These are phyloP conservation scores for Theocolax elegans DNA, from an alignment of 1,140 invertebrate species.

Conservation along the genomic window DNA sequence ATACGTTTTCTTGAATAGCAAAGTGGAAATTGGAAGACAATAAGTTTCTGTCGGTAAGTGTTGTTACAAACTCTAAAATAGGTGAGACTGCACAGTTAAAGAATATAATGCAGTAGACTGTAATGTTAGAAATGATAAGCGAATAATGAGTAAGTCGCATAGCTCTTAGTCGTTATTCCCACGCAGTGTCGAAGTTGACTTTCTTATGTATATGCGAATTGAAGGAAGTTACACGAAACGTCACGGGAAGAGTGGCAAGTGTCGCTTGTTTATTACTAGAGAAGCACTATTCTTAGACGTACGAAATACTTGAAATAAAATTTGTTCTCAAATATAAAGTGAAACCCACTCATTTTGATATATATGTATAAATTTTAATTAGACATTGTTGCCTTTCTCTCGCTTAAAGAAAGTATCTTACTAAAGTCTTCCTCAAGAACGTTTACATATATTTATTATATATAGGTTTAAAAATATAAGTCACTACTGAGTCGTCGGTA, in stretches of 20 bases:
- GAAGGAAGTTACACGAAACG: not conserved
- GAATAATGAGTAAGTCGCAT: not conserved
- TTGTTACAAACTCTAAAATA: too few species aligned
- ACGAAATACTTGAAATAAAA: not conserved
- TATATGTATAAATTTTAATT: too few species aligned
- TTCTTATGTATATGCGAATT: not conserved
- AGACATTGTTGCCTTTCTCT: too few species aligned
- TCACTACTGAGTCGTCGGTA: too few species aligned
- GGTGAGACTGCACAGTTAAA: too few species aligned
- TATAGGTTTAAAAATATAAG: too few species aligned
- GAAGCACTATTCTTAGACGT: not conserved
- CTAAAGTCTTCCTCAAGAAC: too few species aligned
- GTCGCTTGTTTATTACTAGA: not conserved
- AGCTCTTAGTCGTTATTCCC: not conserved
- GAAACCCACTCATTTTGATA: not conserved
- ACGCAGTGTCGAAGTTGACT: conserved; percentile 7
- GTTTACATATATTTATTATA: too few species aligned
- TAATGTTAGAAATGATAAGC: not conserved
- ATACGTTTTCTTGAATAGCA: too few species aligned
- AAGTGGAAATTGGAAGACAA: too few species aligned
- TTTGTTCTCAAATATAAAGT: not conserved
- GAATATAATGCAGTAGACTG: not conserved
- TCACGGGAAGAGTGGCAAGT: not conserved
- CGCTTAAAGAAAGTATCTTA: too few species aligned
- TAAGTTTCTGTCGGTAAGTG: too few species aligned